Base-by-base conservation (phyloP, 2,113 vertebrate species). In the Accipiter virgatus region DNA sequence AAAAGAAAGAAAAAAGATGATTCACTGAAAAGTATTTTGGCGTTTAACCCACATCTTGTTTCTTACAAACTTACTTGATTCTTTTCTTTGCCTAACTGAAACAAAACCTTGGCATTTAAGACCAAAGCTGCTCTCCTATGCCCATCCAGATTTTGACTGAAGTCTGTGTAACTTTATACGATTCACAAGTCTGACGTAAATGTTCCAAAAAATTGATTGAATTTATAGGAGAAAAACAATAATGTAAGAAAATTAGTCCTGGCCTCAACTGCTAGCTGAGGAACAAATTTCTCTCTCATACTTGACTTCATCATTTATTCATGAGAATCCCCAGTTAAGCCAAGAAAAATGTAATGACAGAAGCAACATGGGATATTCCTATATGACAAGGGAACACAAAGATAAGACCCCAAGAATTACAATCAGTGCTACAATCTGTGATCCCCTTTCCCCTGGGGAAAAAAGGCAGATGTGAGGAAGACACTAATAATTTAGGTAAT, bases 21-120 rank as follows among this genome's bases (percentile, higher is more conserved):
- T 16, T 77, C 27, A 40, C 32, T 40, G 20, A 48, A 88, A 88
- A 88, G 5, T 59, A 14, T 82, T 42, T 71, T 71, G 26, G 13
- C 47, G 8, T 42, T 86, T 71, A 66, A 47, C 4, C 7, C 0
- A 1, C 1, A 1, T 20, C 26, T 71, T 50, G 6, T 74, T 70
- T 86, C 36, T 75, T 50, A 61, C 7, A 89, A 70, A 66, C 6
- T 66, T 63, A 58, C 10, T 72, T 70, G 15, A 32, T 26, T 42
- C 5, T 72, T 88, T 70, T 67, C 29, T 79, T 70, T 11, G 59
- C 5, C 5, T 52, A 68, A 32, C 2, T 12, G 40, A 50, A 82
- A 61, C 25, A 86, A 68, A 80, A 42, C 19, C 19, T 77, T 50
- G 23, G 5, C 13, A 45, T 56, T 73, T 31, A 63, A 42, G 29